Percentiles rank a stretch among this genome's conserved stretches.
phyloP scores from a whole-genome alignment of 2,888 invertebrate species.

The Cabera pusaria region DNA sequence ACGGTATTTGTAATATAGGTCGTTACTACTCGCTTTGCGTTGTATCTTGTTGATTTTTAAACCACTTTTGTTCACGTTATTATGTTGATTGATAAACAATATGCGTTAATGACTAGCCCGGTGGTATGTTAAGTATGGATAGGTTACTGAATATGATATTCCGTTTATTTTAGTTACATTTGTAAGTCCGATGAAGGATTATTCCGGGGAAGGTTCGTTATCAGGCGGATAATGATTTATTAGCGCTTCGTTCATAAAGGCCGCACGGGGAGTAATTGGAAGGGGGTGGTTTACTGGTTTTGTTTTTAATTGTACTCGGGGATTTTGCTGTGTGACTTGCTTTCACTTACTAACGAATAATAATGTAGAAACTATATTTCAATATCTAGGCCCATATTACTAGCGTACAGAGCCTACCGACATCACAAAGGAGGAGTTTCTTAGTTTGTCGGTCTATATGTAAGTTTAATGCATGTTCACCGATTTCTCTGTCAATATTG shows the following conservation, averaged over 20 bases:
- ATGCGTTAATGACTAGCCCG: slow-evolving; percentile 27
- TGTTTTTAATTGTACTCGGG: too few relatives aligned
- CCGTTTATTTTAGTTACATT: slow-evolving; percentile 31
- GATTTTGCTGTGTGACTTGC: too few relatives aligned
- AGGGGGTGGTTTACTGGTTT: too few relatives aligned
- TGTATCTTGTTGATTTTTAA: slow-evolving; percentile 72
- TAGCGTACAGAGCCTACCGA: too few relatives aligned
- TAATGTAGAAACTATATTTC: too few relatives aligned
- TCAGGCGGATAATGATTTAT: slow-evolving; percentile 31
- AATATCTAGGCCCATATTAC: too few relatives aligned
- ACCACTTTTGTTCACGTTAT: slow-evolving; percentile 68
- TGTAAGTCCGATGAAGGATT: slow-evolving; percentile 32
- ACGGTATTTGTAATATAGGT: slow-evolving; percentile 60
- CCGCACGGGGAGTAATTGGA: slow-evolving; percentile 17
- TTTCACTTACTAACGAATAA: too few relatives aligned
- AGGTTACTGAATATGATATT: slow-evolving; percentile 35
- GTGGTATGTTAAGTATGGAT: slow-evolving; percentile 40
- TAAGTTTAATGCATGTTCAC: too few relatives aligned
- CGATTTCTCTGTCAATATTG: too few relatives aligned
- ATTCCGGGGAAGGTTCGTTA: slow-evolving; percentile 24
- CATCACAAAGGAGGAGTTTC: too few relatives aligned
- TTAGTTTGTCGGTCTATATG: too few relatives aligned
- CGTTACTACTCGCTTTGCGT: slow-evolving; percentile 64
- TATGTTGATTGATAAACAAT: slow-evolving; percentile 47
- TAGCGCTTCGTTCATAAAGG: slow-evolving; percentile 32